Evolutionary conservation across 1,140 invertebrate genomes (phyloP).

Genomic region (Drosophila quadrilineata): DNA sequence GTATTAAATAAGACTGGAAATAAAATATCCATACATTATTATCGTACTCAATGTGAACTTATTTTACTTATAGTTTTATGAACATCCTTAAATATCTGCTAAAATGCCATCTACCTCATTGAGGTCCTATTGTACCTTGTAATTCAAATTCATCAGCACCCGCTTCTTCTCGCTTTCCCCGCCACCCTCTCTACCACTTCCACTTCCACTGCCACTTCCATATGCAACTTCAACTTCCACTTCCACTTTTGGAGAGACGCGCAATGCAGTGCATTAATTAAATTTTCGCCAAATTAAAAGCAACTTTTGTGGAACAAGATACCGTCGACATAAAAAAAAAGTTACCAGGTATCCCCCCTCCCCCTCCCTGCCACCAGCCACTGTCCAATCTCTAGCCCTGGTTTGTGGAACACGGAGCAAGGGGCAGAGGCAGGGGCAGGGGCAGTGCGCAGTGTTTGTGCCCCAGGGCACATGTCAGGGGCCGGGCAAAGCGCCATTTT

Average conservation of each 20-base stretch:
- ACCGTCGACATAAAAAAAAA: no score
- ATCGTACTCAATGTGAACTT: no score
- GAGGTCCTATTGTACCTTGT: neutral
- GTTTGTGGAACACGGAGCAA: neutral
- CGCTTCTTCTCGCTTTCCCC: no score
- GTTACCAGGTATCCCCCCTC: neutral
- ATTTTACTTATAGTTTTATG: no score
- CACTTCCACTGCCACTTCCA: no score
- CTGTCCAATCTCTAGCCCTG: conserved; percentile 5
- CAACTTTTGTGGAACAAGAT: conserved; percentile 35
- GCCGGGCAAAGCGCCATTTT: conserved; percentile 65
- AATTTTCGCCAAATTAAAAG: conserved; percentile 69
- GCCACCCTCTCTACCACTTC: no score
- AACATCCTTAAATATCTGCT: no score
- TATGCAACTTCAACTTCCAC: no score
- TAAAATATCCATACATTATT: no score
- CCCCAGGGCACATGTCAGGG: conserved; percentile 29
- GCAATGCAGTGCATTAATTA: conserved; percentile 56
- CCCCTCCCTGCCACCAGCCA: conserved; percentile 15
- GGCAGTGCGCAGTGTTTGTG: neutral
- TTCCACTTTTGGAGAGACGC: conserved; percentile 28
- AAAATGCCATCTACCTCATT: neutral
- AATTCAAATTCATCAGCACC: conserved; percentile 35
- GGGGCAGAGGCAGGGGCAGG: neutral
- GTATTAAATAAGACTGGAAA: no score